phyloP scores from a whole-genome alignment of 2,113 vertebrate species.

The Zosterops pallidus region DNA sequence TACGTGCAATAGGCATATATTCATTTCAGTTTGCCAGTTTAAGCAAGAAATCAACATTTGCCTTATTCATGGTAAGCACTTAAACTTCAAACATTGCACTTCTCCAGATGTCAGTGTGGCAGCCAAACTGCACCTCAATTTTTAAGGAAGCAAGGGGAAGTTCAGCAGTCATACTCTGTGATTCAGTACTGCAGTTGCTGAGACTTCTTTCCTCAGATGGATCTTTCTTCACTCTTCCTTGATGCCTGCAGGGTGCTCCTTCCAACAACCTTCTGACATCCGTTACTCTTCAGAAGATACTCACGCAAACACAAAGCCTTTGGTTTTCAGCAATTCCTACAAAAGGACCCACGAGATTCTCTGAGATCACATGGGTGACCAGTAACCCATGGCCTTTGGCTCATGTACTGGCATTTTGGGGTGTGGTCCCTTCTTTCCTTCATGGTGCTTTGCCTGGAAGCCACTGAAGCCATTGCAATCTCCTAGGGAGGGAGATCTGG shows the following conservation, averaged over 20 bases:
- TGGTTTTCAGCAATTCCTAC: neutral
- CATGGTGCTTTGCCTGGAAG: neutral
- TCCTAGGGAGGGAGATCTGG: neutral
- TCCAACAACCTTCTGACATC: neutral
- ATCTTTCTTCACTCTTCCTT: neutral
- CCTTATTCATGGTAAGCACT: neutral
- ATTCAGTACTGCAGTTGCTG: neutral
- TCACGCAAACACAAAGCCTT: neutral
- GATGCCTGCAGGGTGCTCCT: neutral
- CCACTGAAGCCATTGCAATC: neutral
- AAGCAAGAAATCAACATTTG: neutral
- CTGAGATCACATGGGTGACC: neutral
- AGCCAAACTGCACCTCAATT: neutral
- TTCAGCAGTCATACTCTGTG: neutral
- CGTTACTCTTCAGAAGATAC: neutral
- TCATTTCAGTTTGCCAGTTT: neutral
- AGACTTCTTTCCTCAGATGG: neutral
- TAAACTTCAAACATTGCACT: neutral
- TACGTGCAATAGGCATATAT: neutral
- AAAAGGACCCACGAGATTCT: neutral
- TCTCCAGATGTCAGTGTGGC: neutral
- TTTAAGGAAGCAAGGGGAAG: neutral
- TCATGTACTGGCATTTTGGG: neutral
- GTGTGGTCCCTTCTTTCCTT: neutral
- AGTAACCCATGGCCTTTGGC: neutral